Percentiles rank a stretch among this genome's conserved stretches.
Conservation (phyloP, 2,113 vertebrate species). For the Oryzias curvinotus region DNA sequence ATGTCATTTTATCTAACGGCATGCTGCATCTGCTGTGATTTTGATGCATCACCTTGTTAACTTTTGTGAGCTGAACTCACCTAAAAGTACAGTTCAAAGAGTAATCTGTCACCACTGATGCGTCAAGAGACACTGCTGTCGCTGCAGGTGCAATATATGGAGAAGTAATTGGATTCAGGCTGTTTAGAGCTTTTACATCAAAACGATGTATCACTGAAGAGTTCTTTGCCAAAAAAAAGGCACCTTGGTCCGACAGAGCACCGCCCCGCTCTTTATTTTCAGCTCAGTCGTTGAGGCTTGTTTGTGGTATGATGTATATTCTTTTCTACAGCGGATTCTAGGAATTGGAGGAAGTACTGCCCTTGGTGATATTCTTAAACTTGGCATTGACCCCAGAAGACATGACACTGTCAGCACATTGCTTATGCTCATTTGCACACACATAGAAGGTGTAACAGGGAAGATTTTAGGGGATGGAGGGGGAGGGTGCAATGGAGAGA, state of each 20-base stretch:
- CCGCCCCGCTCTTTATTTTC: constrained; percentile 16
- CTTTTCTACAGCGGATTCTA: constrained; percentile 47
- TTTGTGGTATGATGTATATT: constrained; percentile 37
- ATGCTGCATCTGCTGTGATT: constrained; percentile 15
- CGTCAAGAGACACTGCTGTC: constrained; percentile 27
- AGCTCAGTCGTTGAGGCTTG: constrained; percentile 3
- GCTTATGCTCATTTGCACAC: constrained; percentile 40
- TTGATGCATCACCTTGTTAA: constrained; percentile 44
- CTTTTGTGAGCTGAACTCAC: constrained; percentile 39
- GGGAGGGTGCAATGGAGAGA: constrained; percentile 58
- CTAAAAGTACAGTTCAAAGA: constrained; percentile 56
- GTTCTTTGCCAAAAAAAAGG: constrained; percentile 17
- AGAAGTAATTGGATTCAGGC: constrained; percentile 46
- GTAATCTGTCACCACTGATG: constrained; percentile 47
- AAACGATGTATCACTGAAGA: constrained; percentile 32
- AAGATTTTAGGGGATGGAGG: constrained; percentile 53
- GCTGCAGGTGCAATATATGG: constrained; percentile 41
- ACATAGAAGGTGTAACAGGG: constrained; percentile 54
- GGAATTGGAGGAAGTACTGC: constrained; percentile 49
- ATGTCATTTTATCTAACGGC: constrained; percentile 7
- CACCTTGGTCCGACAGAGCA: constrained; percentile 18
- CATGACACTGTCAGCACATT: constrained; percentile 54
- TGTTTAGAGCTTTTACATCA: constrained; percentile 56
- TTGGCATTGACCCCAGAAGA: constrained; percentile 58
- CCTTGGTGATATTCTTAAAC: constrained; percentile 55